phyloP scores from a whole-genome alignment of 2,888 invertebrate species.

The Phanerotoma sp. region DNA sequence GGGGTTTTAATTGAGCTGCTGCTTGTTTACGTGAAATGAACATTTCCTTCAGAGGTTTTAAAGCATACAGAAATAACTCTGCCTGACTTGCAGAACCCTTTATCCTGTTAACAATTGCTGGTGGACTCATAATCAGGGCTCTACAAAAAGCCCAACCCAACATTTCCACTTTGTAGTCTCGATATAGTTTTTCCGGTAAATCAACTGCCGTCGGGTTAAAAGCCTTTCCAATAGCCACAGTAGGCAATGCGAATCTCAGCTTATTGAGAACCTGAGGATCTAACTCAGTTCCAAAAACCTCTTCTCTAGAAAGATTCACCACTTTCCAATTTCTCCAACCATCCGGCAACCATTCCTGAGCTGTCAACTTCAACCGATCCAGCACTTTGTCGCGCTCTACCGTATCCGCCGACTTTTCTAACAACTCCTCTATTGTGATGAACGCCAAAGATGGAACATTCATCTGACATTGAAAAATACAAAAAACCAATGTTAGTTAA shows the following conservation, averaged over 20 bases:
- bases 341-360: neutral
- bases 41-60: neutral
- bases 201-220: slow-evolving; percentile 40
- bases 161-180: slow-evolving; percentile 35
- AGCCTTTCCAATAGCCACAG: slow-evolving; percentile 32
- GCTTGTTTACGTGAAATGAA: neutral
- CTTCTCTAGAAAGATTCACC: slow-evolving; percentile 20
- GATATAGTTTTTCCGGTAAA: slow-evolving; percentile 36
- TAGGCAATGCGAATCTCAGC: slow-evolving; percentile 37
- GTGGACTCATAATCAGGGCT: slow-evolving; percentile 16
- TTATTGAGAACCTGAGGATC: slow-evolving; percentile 37
- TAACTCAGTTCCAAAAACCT: slow-evolving; percentile 25
- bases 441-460: too few species aligned
- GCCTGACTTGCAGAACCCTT: neutral
- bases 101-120: neutral
- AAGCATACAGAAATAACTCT: neutral
- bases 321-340: slow-evolving; percentile 31
- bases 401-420: too few species aligned
- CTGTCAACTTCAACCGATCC: neutral
- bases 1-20: too few species aligned
- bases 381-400: neutral
- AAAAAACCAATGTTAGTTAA: too few species aligned
- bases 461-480: too few species aligned
- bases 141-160: slow-evolving; percentile 38
- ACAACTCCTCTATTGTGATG: neutral